A percentile compares a stretch with the other conserved stretches of the same genome.
These are phyloP conservation scores for Cacatua alba DNA, from an alignment of 2,113 vertebrate genomes.

Conservation along the genomic window DNA sequence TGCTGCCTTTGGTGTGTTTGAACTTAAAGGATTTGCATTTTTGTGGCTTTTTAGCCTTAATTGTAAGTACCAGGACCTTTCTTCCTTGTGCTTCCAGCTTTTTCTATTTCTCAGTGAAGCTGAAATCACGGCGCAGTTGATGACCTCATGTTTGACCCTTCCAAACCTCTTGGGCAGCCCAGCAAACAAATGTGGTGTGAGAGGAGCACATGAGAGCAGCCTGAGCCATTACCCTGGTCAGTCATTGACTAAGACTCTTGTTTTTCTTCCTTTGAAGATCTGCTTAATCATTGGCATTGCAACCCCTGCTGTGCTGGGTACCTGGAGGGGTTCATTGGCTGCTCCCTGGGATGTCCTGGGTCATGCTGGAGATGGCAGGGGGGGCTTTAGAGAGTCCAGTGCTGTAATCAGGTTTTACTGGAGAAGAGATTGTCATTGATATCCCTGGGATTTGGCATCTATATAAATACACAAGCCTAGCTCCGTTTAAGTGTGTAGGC, in stretches of 20 bases:
- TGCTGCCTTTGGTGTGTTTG: not conserved
- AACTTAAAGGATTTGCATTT: constrained; percentile 2
- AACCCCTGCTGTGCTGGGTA: not conserved
- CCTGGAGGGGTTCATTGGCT: not conserved
- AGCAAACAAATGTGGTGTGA: constrained; percentile 56
- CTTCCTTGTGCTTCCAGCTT: not conserved
- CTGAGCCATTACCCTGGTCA: constrained; percentile 27
- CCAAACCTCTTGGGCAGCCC: constrained; percentile 26
- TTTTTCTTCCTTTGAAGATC: constrained; percentile 52
- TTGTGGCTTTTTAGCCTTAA: not conserved
- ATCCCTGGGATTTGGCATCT: constrained; percentile 66
- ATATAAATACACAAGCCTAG: constrained; percentile 30
- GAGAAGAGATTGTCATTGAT: constrained; percentile 60
- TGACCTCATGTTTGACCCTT: constrained; percentile 51
- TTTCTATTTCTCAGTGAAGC: not conserved
- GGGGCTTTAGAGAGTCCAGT: not conserved
- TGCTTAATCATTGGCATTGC: not conserved
- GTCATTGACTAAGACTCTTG: constrained; percentile 63
- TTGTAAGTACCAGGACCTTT: not conserved
- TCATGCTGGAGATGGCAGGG: not conserved
- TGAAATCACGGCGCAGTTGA: not conserved
- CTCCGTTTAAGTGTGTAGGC: constrained; percentile 19
- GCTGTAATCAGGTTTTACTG: constrained; percentile 50
- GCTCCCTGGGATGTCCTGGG: fast-evolving
- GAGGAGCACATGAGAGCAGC: constrained; percentile 31